A percentile compares a stretch with the other conserved stretches of the same genome.
These are phyloP conservation scores for Drosophila nigrodunni DNA, from an alignment of 1,140 invertebrate genomes.

Conservation along the genomic window DNA sequence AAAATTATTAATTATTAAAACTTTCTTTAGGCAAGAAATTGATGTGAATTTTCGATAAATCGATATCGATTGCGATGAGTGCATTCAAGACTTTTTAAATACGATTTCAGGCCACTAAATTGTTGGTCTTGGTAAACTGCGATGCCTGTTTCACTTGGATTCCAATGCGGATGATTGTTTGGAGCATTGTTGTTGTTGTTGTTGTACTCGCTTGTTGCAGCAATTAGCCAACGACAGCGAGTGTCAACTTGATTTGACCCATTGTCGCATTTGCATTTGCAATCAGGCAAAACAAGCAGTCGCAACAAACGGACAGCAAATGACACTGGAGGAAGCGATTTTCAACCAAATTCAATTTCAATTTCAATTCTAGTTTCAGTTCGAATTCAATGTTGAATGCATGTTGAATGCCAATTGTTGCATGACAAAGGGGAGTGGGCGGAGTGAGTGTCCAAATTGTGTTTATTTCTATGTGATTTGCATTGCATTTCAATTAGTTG, in stretches of 20 bases:
- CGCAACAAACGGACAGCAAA: constrained; percentile 35
- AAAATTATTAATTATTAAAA: too few relatives aligned
- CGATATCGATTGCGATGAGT: too few relatives aligned
- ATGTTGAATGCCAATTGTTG: constrained; percentile 18
- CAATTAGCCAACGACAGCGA: constrained; percentile 66
- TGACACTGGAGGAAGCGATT: constrained; percentile 15
- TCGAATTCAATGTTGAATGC: constrained; percentile 24
- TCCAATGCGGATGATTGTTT: constrained; percentile 20
- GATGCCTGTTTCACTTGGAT: constrained; percentile 17
- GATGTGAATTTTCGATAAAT: too few relatives aligned
- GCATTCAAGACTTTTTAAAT: too few relatives aligned
- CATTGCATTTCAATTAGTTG: constrained; percentile 58
- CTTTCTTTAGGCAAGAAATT: too few relatives aligned
- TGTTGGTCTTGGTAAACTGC: neutral
- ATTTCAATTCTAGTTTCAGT: constrained; percentile 15
- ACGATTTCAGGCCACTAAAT: neutral
- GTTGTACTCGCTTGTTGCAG: constrained; percentile 57
- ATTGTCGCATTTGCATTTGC: constrained; percentile 59
- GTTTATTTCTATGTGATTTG: constrained; percentile 20
- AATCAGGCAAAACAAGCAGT: constrained; percentile 57
- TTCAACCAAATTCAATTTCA: constrained; percentile 29
- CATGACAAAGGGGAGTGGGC: neutral
- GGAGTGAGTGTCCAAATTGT: constrained; percentile 11
- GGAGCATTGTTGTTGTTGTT: constrained; percentile 10
- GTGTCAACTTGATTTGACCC: constrained; percentile 73